Base-by-base conservation (phyloP, 2,113 vertebrate genomes). In the Nibea coibor region DNA sequence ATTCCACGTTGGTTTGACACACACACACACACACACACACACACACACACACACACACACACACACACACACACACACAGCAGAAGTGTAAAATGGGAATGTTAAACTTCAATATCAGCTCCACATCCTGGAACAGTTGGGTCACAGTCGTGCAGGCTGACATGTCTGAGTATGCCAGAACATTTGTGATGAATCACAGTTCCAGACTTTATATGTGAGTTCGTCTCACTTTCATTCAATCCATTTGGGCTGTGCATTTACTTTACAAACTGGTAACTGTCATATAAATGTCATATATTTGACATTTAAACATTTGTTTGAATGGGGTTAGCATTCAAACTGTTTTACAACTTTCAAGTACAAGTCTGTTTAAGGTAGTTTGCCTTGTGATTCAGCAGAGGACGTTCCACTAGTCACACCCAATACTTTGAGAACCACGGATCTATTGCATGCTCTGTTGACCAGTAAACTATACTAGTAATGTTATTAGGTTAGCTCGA, bases 1-100 rank as follows among this genome's bases (percentile, higher is more conserved):
- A 93, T 93, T 92, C 90, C 89, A 82, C 83, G 63, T 48, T 20
- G 7, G 28, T 51, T 20, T 76, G 67, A 63, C n/a, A 4, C 43
- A 62, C 61, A 70, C 66, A 45, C 59, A 63, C 69, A 42, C 71
- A 42, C 74, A 51, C 56, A 72, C 53, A 42, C 62, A 66, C 54
- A 68, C 2, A 31, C 39, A 66, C 65, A 53, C 51, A 68, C 5
- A 31, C 35, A 43, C 39, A 57, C 39, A 57, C n/a, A 54, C 17
- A 54, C 22, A 19, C 16, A 51, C 17, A 53, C 17, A 43, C 9
- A 43, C 10, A 10, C n/a, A 19, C 16, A 20, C 3, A 50, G 10
- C 8, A 19, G 10, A 71, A 66, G 31, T 6, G 24, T 4, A 54
- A 11, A 81, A 61, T 31, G 39, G 53, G 50, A 83, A 50, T 8